phyloP scores from a whole-genome alignment of 2,797 vertebrate species.

The Numenius phaeopus region DNA sequence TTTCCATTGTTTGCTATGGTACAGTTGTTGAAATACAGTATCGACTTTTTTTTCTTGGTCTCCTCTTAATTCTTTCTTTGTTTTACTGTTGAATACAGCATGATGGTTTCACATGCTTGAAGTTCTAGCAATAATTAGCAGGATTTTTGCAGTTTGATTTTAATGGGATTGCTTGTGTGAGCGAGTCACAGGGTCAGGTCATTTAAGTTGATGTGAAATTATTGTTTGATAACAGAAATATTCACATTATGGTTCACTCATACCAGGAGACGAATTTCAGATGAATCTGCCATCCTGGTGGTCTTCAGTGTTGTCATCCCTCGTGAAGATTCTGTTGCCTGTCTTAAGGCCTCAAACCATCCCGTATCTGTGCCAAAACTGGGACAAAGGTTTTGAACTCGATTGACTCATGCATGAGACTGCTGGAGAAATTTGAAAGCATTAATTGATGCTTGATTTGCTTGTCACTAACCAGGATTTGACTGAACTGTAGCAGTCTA shows the following conservation, averaged over 20 bases:
- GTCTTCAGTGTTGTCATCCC: slow-evolving; percentile 80
- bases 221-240: neutral
- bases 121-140: neutral
- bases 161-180: neutral
- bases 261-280: slow-evolving; percentile 72
- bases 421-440: slow-evolving; percentile 35
- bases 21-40: neutral
- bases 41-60: neutral
- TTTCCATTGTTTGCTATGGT: neutral
- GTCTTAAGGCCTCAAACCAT: slow-evolving; percentile 77
- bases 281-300: slow-evolving; percentile 79
- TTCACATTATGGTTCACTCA: slow-evolving; percentile 1
- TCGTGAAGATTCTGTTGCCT: slow-evolving; percentile 80
- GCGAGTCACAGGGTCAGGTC: neutral
- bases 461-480: slow-evolving; percentile 40
- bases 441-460: slow-evolving; percentile 53
- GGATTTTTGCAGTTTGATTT: neutral
- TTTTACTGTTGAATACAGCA: neutral
- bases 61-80: neutral
- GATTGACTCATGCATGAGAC: slow-evolving; percentile 64
- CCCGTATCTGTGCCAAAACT: slow-evolving; percentile 72
- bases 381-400: slow-evolving; percentile 78
- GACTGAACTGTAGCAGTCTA: slow-evolving; percentile 4
- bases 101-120: neutral
- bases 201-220: neutral